Evolutionary conservation across 2,797 vertebrate species (phyloP).

Genomic region (Anabas testudineus): DNA sequence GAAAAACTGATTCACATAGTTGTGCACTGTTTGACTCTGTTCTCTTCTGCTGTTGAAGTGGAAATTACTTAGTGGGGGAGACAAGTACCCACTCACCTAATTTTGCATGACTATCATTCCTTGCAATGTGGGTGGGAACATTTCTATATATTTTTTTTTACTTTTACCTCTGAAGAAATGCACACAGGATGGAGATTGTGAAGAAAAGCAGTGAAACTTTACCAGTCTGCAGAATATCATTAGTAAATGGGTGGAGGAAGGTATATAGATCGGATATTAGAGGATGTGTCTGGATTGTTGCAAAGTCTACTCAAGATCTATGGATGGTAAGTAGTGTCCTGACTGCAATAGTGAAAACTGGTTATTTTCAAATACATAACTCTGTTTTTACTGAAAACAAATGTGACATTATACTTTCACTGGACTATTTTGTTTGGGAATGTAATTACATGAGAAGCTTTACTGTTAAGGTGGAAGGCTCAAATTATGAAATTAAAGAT

Average conservation of each 20-base stretch:
- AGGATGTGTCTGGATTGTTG: background rate
- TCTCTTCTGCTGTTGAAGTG: conserved; percentile 7
- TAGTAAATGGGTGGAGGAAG: background rate
- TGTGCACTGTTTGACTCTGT: conserved; percentile 9
- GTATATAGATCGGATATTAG: conserved; percentile 19
- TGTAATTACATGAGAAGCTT: conserved; percentile 53
- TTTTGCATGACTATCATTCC: conserved; percentile 14
- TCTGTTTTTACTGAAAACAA: conserved; percentile 48
- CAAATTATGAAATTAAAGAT: conserved; percentile 65
- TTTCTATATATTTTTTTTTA: background rate
- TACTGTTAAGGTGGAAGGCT: conserved; percentile 36
- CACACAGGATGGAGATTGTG: conserved; percentile 33
- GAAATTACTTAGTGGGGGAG: background rate
- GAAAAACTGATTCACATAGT: background rate
- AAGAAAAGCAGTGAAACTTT: conserved; percentile 28
- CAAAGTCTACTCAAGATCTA: conserved; percentile 13
- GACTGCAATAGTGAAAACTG: background rate
- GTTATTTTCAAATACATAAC: conserved; percentile 21
- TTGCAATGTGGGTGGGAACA: conserved; percentile 9
- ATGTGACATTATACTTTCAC: conserved; percentile 67
- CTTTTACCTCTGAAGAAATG: conserved; percentile 29
- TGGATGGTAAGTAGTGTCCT: conserved; percentile 16
- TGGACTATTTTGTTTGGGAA: conserved; percentile 57
- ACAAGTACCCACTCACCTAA: conserved; percentile 2
- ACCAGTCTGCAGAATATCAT: background rate